Base-by-base conservation (phyloP, 2,797 vertebrate genomes). In the Rhynchotus rufescens region DNA sequence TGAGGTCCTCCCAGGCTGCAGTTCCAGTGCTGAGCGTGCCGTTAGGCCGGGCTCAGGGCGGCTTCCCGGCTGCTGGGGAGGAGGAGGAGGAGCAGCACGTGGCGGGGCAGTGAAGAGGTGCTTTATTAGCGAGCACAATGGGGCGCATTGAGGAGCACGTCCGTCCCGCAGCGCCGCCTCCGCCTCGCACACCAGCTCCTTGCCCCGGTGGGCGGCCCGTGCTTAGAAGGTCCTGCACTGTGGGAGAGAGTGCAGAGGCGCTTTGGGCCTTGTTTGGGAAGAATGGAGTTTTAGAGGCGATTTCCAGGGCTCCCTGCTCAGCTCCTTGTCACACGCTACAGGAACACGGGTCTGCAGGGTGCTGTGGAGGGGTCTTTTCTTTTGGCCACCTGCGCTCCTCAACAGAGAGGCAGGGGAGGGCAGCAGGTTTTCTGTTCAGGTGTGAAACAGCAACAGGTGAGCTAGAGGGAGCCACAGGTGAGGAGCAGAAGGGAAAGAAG, bases 101-200 rank as follows among this genome's bases (percentile, higher is more conserved):
- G 56, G 12, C 26, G 60, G 75, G 54, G 10, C 0, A 0, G 38
- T 68, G 59, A 76, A 82, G 65, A n/a, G 64, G 10, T 13, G 77
- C 92, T 88, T 69, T 88, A 17, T 87, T 68, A 34, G 38, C 20
- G 64, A 69, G 68, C 80, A 83, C 92, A 92, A 32, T 57, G 67
- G 51, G 12, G 16, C 14, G 5, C 62, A 47, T 15, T 80, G 92
- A 90, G 56, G 40, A 89, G 67, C 4, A 1, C 0, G 2, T 40
- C 49, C 69, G 60, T 57, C 67, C 76, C 4, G 51, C 40, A 11
- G 26, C 68, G 28, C 36, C 3, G 21, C 86, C 80, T 64, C 40
- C 0, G 8, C 64, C 40, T 45, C 7, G 16, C n/a, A 3, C 1
- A 0, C 0, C 1, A 51, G 23, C 77, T 64, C 68, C 30, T 34